Percentiles rank a stretch among this genome's conserved stretches.
phyloP scores from a whole-genome alignment of 1,140 invertebrate species.

The Trichomalopsis sarcophagae region DNA sequence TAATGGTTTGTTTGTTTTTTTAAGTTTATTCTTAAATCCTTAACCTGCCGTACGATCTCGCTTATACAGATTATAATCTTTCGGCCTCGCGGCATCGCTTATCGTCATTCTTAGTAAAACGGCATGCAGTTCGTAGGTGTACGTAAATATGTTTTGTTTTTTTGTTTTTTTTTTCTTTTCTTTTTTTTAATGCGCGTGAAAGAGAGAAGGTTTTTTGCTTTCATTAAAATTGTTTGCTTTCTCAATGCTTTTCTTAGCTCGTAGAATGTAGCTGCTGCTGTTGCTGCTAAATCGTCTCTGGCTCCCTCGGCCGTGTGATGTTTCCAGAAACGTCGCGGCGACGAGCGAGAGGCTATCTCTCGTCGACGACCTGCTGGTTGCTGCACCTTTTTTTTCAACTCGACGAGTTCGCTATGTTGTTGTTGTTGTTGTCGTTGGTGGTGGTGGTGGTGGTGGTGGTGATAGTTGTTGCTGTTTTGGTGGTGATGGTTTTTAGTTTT shows the following conservation, averaged over 20 bases:
- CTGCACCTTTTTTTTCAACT: conserved; percentile 51
- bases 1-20: not conserved
- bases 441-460: not conserved
- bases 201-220: conserved; percentile 50
- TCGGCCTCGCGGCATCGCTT: conserved; percentile 6
- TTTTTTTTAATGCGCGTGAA: conserved; percentile 44
- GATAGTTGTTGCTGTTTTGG: not conserved
- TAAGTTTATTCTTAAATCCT: not conserved
- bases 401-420: conserved; percentile 54
- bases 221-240: conserved; percentile 42
- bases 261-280: conserved; percentile 2
- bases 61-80: conserved; percentile 12
- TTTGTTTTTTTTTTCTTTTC: too few species aligned
- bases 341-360: not conserved
- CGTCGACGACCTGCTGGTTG: conserved; percentile 31
- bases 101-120: conserved; percentile 28
- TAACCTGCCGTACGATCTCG: not conserved
- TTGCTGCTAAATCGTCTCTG: not conserved
- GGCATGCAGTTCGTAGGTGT: conserved; percentile 48
- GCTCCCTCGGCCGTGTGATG: not conserved
- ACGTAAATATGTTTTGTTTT: conserved; percentile 29
- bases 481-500: conserved; percentile 20
- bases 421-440: not conserved
- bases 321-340: not conserved
- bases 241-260: conserved; percentile 39